Evolutionary conservation across 2,888 invertebrate genomes (phyloP), one percentile per base, ranked within the genome.

Genomic region (Drosophila limbata): DNA sequence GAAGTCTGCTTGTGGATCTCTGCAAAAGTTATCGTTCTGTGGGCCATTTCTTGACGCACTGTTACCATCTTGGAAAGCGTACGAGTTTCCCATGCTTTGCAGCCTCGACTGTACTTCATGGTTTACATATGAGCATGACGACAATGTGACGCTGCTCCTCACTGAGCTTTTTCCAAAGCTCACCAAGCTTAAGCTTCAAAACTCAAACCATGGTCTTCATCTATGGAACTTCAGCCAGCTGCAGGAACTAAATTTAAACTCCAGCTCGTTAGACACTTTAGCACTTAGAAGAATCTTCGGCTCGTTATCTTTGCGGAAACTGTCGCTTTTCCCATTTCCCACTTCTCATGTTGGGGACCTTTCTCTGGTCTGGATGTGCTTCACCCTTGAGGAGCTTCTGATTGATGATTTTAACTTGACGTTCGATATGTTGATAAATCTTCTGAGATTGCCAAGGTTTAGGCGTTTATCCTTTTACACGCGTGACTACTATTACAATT

Each of bases 11-110:
- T n/a, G 42, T 6, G 31, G 42, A 19, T 13, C 53, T 5, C 28
- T 42, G 31, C 4, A 33, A 19, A 42, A 9, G n/a, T n/a, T 55
- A 10, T 31, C 3, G 2, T 5, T 55, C 3, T 13, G 10, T 6
- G 53, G 53, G 3, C 13, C 19, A n/a, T 25, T n/a, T 4, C 13
- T 55, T 9, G 42, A 42, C 1, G 3, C 3, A 3, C 19, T 55
- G 19, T 19, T 55, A 13, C 55, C 19, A n/a, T 42, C 42, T 5
- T 55, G 42, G 55, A 55, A 42, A 10, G 9, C 31, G 1, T 55
- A 55, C 31, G 33, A 42, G 5, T 55, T 55, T 4, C 31, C 19
- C n/a, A 31, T 4, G 10, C 19, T 55, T 10, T 31, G 19, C 31
- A 21, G 55, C 31, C 31, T 55, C n/a, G 19, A 55, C n/a, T 55